Evolutionary conservation across 2,888 invertebrate species (phyloP).

Genomic region (Epicampocera succincta): DNA sequence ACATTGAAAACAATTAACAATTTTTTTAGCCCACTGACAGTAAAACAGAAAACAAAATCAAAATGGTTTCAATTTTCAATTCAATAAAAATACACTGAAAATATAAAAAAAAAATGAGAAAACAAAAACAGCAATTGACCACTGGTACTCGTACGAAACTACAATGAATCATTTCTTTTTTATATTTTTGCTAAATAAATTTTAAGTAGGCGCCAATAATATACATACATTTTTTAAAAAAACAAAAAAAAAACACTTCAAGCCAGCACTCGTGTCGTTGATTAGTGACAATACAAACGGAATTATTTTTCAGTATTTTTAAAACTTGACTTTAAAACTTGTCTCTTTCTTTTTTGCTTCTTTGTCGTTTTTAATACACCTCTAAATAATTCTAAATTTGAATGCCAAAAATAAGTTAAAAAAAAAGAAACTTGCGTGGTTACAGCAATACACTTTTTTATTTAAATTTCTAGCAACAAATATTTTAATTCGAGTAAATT

Average conservation of each 20-base stretch:
- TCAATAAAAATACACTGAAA: slow-evolving; percentile 5
- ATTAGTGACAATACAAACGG: slow-evolving; percentile 48
- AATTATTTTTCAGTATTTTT: not conserved
- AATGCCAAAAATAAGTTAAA: not conserved
- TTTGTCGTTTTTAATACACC: slow-evolving; percentile 3
- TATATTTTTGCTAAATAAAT: slow-evolving; percentile 25
- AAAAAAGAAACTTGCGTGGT: slow-evolving; percentile 52
- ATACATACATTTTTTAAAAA: slow-evolving; percentile 10
- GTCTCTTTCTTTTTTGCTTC: not conserved
- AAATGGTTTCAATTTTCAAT: slow-evolving; percentile 49
- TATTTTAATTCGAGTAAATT: slow-evolving; percentile 20
- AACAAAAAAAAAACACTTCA: slow-evolving; percentile 22
- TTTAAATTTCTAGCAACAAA: slow-evolving; percentile 53
- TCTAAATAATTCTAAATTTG: slow-evolving; percentile 47
- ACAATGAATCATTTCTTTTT: slow-evolving; percentile 34
- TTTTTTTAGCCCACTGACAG: slow-evolving; percentile 37
- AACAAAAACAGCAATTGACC: slow-evolving; percentile 53
- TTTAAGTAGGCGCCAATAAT: slow-evolving; percentile 61
- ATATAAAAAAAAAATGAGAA: not conserved
- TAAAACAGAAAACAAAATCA: slow-evolving; percentile 17
- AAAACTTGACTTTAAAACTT: slow-evolving; percentile 21
- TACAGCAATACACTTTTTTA: slow-evolving; percentile 13
- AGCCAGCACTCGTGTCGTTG: slow-evolving; percentile 33
- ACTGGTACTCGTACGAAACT: slow-evolving; percentile 50
- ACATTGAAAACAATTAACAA: slow-evolving; percentile 58